A percentile compares a stretch with the other conserved stretches of the same genome.
Evolutionary conservation across 2,797 vertebrate species (phyloP).

Genomic region (Microchirus variegatus): DNA sequence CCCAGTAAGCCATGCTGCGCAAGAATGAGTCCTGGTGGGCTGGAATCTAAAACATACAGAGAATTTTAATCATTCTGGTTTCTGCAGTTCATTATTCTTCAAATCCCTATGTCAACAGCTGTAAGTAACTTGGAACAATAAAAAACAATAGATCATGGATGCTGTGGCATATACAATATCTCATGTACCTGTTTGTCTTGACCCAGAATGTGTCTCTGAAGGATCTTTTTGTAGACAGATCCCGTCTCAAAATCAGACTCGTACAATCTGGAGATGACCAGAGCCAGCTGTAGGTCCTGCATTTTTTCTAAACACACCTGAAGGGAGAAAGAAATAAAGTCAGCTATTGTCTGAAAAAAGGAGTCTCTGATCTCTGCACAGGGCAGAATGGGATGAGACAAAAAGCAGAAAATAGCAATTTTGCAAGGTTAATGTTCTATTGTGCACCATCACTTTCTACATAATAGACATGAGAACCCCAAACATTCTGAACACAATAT

Average conservation of each 20-base stretch:
- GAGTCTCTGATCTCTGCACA: too few relatives aligned
- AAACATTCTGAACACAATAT: too few relatives aligned
- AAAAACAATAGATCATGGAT: background rate
- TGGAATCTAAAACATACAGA: slow-evolving; percentile 67
- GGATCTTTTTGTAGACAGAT: slow-evolving; percentile 91
- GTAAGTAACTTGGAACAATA: background rate
- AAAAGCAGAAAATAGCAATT: too few relatives aligned
- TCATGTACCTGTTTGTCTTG: slow-evolving; percentile 76
- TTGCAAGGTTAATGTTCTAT: too few relatives aligned
- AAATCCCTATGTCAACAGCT: slow-evolving; percentile 13
- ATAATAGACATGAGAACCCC: too few relatives aligned
- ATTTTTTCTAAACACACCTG: slow-evolving; percentile 97
- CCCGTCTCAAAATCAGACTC: slow-evolving; percentile 94
- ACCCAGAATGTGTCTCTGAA: slow-evolving; percentile 90
- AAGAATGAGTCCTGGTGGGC: slow-evolving; percentile 90
- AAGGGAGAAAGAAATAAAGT: slow-evolving; percentile 24
- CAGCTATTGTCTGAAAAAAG: background rate
- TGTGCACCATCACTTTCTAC: too few relatives aligned
- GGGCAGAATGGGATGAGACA: too few relatives aligned
- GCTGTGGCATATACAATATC: slow-evolving; percentile 1
- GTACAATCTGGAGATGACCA: slow-evolving; percentile 94
- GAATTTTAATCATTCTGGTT: slow-evolving; percentile 17
- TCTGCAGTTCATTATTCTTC: slow-evolving; percentile 6
- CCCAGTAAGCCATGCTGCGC: slow-evolving; percentile 96
- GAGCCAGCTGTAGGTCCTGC: slow-evolving; percentile 93